Evolutionary conservation across 1,140 invertebrate species (phyloP).

Genomic region (Popillia japonica): DNA sequence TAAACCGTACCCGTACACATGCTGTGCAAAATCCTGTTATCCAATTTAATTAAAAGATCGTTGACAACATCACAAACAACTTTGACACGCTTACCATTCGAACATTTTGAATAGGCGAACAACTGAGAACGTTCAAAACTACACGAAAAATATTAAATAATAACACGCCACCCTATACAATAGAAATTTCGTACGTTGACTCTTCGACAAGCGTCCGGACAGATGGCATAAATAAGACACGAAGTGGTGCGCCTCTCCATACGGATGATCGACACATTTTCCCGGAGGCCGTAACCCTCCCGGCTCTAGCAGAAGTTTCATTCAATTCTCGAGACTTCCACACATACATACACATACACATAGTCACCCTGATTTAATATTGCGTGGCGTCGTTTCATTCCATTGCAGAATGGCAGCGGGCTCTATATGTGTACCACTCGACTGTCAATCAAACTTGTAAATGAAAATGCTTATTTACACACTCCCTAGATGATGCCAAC

Average conservation of each 20-base stretch:
- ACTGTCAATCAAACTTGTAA: constrained; percentile 33
- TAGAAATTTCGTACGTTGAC: background rate
- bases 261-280: constrained; percentile 9
- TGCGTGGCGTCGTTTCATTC: constrained; percentile 27
- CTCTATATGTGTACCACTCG: too few relatives aligned
- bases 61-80: constrained; percentile 23
- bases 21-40: background rate
- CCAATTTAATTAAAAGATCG: constrained; percentile 25
- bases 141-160: constrained; percentile 33
- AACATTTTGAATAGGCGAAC: constrained; percentile 2
- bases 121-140: constrained; percentile 10
- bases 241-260: constrained; percentile 3
- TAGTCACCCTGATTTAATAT: constrained; percentile 17
- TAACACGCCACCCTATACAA: constrained; percentile 13
- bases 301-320: background rate
- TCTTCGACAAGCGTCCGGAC: background rate
- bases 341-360: background rate
- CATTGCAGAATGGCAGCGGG: background rate
- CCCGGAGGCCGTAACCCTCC: constrained; percentile 6
- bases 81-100: background rate
- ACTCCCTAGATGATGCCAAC: background rate
- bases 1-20: too few relatives aligned
- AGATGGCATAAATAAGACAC: constrained; percentile 31
- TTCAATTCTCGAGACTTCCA: background rate
- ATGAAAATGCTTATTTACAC: constrained; percentile 30